These are phyloP conservation scores for Bhutanitis thaidina DNA, from an alignment of 2,888 invertebrate species.

Conservation along the genomic window DNA sequence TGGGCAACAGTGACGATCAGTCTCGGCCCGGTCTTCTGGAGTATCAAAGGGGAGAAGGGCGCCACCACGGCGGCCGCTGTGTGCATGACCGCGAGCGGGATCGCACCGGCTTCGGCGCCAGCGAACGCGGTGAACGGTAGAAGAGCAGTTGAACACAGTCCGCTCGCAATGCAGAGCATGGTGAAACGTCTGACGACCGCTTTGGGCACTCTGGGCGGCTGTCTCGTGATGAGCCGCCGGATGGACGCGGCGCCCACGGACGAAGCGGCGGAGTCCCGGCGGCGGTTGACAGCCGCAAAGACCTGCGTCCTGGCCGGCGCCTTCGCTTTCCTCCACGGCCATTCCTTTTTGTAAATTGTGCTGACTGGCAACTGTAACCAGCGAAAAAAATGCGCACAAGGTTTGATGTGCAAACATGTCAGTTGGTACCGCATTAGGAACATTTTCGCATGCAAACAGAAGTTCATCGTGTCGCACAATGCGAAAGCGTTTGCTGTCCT, in stretches of 20 bases:
- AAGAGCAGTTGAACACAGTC: conserved; percentile 82
- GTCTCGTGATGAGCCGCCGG: conserved; percentile 83
- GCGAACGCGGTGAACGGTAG: conserved; percentile 79
- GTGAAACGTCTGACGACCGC: conserved; percentile 70
- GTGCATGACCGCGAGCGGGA: conserved; percentile 82
- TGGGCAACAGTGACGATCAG: conserved; percentile 71
- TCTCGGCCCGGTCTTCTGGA: conserved; percentile 63
- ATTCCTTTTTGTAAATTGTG: conserved; percentile 69
- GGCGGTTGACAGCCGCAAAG: conserved; percentile 48
- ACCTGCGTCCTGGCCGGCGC: conserved; percentile 38
- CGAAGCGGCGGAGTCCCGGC: conserved; percentile 85
- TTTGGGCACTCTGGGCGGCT: conserved; percentile 71
- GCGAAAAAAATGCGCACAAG: too few relatives aligned
- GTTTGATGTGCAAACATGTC: too few relatives aligned
- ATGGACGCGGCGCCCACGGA: conserved; percentile 89
- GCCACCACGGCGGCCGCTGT: conserved; percentile 80
- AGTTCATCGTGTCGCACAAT: too few relatives aligned
- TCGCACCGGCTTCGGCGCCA: conserved; percentile 79
- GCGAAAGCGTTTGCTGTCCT: too few relatives aligned
- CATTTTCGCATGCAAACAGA: too few relatives aligned
- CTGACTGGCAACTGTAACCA: conserved; percentile 58
- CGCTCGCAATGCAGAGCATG: conserved; percentile 79
- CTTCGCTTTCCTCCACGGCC: conserved; percentile 69
- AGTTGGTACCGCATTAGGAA: too few relatives aligned
- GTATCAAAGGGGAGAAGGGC: conserved; percentile 64